These are phyloP conservation scores for Falco peregrinus DNA, from an alignment of 2,797 vertebrate genomes.

Conservation along the genomic window DNA sequence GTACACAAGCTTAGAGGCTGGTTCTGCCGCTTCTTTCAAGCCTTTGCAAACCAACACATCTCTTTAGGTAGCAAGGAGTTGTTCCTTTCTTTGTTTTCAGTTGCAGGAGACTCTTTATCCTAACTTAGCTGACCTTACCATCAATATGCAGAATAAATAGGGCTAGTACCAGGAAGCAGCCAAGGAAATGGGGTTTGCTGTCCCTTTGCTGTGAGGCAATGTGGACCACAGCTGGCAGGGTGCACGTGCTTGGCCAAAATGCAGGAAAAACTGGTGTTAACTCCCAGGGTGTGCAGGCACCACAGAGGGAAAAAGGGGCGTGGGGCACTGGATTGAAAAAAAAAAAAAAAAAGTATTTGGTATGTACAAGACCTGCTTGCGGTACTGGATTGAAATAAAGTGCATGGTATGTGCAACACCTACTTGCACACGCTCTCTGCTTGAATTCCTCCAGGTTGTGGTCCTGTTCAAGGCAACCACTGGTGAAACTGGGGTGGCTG, in stretches of 20 bases:
- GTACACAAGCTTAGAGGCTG: neutral
- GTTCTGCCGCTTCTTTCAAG: neutral
- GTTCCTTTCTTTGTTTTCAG: neutral
- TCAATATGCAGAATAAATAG: neutral
- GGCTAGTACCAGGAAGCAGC: neutral
- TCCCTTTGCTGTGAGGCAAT: fast-evolving
- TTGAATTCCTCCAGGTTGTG: neutral
- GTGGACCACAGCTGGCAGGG: neutral
- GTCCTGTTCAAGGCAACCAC: neutral
- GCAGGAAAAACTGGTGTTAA: neutral
- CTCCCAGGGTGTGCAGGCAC: neutral
- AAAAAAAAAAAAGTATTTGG: neutral
- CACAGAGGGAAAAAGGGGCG: neutral
- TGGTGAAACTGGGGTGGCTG: neutral
- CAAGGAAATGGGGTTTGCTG: neutral
- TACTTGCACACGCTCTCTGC: fast-evolving
- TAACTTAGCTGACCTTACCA: neutral
- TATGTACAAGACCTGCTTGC: neutral
- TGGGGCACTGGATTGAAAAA: neutral
- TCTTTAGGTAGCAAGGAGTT: neutral
- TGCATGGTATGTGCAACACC: neutral
- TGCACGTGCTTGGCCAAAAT: neutral
- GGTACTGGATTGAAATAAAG: neutral
- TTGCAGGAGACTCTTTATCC: neutral
- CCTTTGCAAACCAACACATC: neutral